phyloP scores from a whole-genome alignment of 1,140 invertebrate genomes.

The Orchestia grillus region DNA sequence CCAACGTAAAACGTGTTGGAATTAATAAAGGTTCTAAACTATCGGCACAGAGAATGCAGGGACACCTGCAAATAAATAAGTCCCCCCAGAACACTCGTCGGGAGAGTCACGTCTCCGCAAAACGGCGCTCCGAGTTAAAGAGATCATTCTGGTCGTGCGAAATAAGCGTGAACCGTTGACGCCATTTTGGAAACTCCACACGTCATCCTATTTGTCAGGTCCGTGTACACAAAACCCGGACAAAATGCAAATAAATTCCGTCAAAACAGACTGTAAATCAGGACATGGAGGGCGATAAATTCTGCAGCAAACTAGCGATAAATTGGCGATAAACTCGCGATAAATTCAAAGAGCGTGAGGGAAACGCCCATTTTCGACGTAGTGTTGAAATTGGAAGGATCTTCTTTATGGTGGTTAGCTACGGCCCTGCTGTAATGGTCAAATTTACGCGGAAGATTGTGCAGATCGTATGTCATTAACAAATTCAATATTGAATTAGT shows the following conservation, averaged over 20 bases:
- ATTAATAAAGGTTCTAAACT: too few species aligned
- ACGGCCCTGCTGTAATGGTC: background rate
- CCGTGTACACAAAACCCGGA: slow-evolving; percentile 30
- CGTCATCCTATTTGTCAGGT: slow-evolving; percentile 48
- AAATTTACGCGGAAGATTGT: background rate
- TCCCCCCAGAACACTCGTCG: background rate
- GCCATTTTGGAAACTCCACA: slow-evolving; percentile 33
- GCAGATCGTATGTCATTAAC: background rate
- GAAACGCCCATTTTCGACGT: slow-evolving; percentile 36
- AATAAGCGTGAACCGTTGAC: background rate
- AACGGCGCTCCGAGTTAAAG: background rate
- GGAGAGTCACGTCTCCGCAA: background rate
- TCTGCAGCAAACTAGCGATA: slow-evolving; percentile 52
- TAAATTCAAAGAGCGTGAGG: slow-evolving; percentile 49
- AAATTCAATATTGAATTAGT: background rate
- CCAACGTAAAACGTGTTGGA: too few species aligned
- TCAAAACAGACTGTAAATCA: slow-evolving; percentile 49
- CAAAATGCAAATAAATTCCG: slow-evolving; percentile 49
- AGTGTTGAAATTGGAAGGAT: slow-evolving; percentile 46
- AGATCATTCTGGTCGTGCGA: background rate
- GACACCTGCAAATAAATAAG: background rate
- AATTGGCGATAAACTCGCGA: slow-evolving; percentile 51
- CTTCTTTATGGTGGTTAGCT: background rate
- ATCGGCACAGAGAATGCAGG: too few species aligned
- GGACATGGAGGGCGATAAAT: slow-evolving; percentile 30